Evolutionary conservation across 2,113 vertebrate species (phyloP).

Genomic region (Meriones unguiculatus): DNA sequence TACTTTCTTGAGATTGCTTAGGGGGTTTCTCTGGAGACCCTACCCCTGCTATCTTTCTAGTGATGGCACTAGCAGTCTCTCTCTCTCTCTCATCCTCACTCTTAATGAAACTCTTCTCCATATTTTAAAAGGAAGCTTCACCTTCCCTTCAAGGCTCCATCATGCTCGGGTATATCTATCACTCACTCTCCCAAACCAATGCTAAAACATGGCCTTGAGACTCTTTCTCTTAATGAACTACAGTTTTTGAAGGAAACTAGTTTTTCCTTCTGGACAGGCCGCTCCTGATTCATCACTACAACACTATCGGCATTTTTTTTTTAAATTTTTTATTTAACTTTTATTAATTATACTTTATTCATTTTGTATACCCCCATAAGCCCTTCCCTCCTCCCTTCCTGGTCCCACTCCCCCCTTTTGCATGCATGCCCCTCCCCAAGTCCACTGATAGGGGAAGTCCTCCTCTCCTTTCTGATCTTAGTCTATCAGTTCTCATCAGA

Average conservation of each 20-base stretch:
- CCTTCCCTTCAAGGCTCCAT: not conserved
- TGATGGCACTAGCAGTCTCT: not conserved
- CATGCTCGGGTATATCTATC: not conserved
- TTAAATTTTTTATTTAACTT: no score
- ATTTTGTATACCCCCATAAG: no score
- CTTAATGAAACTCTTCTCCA: not conserved
- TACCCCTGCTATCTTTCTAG: not conserved
- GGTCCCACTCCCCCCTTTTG: no score
- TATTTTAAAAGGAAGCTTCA: not conserved
- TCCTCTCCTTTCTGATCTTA: no score
- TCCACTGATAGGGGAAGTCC: no score
- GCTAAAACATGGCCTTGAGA: not conserved
- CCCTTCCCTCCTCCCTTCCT: no score
- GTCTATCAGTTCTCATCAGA: no score
- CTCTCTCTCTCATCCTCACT: not conserved
- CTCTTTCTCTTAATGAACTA: not conserved
- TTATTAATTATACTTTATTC: no score
- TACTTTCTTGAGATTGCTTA: not conserved
- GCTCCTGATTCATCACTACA: not conserved
- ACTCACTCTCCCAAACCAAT: not conserved
- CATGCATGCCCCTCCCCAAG: no score
- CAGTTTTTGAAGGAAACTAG: not conserved
- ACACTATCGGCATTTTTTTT: not conserved
- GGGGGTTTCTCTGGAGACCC: not conserved
- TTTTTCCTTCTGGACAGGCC: not conserved